A percentile compares a stretch with the other conserved stretches of the same genome.
These are phyloP conservation scores for Pachliopta kotzebuea DNA, from an alignment of 2,888 invertebrate genomes.

Conservation along the genomic window DNA sequence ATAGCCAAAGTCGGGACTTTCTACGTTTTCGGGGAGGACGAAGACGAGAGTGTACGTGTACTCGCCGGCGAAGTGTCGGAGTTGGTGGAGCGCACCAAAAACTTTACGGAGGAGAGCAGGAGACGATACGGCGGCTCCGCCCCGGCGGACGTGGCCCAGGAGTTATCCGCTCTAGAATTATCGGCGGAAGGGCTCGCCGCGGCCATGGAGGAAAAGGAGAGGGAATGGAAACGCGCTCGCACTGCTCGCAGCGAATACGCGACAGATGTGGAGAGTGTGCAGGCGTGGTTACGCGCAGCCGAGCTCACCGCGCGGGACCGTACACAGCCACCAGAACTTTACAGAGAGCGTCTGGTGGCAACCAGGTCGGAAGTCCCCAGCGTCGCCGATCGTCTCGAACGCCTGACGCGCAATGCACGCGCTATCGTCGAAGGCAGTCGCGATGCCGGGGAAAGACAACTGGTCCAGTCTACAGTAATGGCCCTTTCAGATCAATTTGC, in stretches of 20 bases:
- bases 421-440: constrained; percentile 89
- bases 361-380: constrained; percentile 87
- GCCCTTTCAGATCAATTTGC: constrained; percentile 89
- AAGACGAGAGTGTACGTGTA: constrained; percentile 80
- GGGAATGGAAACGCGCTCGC: constrained; percentile 92
- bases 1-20: constrained; percentile 84
- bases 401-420: constrained; percentile 88
- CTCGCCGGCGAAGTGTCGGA: constrained; percentile 81
- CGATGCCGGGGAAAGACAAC: constrained; percentile 87
- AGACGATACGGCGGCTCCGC: constrained; percentile 83
- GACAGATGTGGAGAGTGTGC: constrained; percentile 89
- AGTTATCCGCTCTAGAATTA: constrained; percentile 90
- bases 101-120: constrained; percentile 80
- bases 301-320: constrained; percentile 92
- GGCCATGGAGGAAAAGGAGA: constrained; percentile 92
- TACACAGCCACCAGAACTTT: constrained; percentile 86
- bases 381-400: constrained; percentile 88
- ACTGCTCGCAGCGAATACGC: constrained; percentile 90
- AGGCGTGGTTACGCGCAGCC: constrained; percentile 90
- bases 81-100: constrained; percentile 79
- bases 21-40: constrained; percentile 89
- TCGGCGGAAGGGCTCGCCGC: constrained; percentile 88
- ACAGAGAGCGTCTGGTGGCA: constrained; percentile 88
- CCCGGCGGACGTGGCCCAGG: constrained; percentile 89
- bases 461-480: constrained; percentile 87